Conservation (phyloP, 2,797 vertebrate species). For the Acanthopagrus latus region DNA sequence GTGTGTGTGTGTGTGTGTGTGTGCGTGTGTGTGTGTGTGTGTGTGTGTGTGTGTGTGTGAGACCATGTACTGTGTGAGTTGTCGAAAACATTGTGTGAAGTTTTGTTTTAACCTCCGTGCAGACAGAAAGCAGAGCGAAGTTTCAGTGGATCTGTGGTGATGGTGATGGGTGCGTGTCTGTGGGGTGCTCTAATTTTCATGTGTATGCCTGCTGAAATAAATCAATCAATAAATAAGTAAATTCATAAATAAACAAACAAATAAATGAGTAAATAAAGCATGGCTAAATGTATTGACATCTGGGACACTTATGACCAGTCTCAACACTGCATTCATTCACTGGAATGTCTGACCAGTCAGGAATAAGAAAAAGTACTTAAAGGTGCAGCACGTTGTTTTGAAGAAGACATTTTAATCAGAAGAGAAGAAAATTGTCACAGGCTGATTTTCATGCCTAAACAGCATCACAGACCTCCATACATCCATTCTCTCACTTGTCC, state of each 20-base stretch:
- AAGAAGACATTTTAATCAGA: no score
- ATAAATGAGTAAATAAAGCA: conserved; percentile 13
- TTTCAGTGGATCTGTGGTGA: not conserved
- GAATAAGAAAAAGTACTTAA: conserved; percentile 7
- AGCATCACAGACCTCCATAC: not conserved
- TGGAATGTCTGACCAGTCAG: conserved; percentile 7
- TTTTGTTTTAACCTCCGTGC: not conserved
- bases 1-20: not conserved
- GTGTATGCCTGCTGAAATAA: not conserved
- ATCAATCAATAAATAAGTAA: conserved; percentile 3
- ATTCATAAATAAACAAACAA: conserved; percentile 7
- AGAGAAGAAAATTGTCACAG: no score
- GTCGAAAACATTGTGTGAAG: no score
- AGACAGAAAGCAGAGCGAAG: not conserved
- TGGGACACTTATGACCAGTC: conserved; percentile 1
- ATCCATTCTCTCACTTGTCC: not conserved
- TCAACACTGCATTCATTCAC: conserved; percentile 12
- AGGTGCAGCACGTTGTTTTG: no score
- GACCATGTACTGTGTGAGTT: conserved; percentile 1
- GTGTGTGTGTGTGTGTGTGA: not conserved
- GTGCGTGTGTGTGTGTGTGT: conserved; percentile 3
- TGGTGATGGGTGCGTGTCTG: not conserved
- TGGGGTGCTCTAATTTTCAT: not conserved
- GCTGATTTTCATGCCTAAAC: no score
- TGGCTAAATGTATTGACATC: conserved; percentile 1